Evolutionary conservation across 2,113 vertebrate genomes (phyloP), one percentile per base, ranked within the genome.

Genomic region (Lanius collurio): DNA sequence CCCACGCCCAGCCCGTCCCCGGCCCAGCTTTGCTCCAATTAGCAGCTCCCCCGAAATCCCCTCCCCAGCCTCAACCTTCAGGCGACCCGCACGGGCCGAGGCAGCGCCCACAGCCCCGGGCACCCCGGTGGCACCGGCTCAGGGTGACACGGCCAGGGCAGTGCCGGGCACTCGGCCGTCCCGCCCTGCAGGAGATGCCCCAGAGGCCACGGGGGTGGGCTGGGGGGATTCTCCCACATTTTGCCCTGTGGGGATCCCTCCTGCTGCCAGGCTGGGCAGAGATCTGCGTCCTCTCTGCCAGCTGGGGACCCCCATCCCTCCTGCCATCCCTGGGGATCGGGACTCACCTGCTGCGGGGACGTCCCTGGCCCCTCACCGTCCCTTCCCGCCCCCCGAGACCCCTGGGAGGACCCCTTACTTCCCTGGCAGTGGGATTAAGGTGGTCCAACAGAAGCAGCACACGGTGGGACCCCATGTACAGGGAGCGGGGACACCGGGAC

Each of bases 21-120:
- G 20, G 93, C 27, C 3, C 94, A 95, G 95, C 90, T 96, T 95
- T 80, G 82, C 89, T 91, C 59, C 93, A 90, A 62, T 82, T 75
- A 94, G 70, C 44, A 8, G 70, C 94, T 87, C 73, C 44, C 1
- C 85, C 76, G 82, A 93, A 91, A 97, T 92, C 91, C 89, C 83
- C 81, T 93, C 82, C 84, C 52, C 50, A 35, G 44, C 42, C 77
- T 68, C 93, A 95, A 95, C 84, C 95, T 94, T 84, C 81, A 63
- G 53, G 84, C 56, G 26, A 96, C 87, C 79, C 42, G 1, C 83
- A 27, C 0, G 50, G 53, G 21, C 39, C 4, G 1, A 1, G 41
- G 41, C 57, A 57, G 82, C 3, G 0, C 44, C 49, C 7, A 0
- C 16, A 21, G 47, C 37, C 69, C 14, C 50, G 42, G 53, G 56